Conservation (phyloP, 2,797 vertebrate species). For the Macropodus opercularis region DNA sequence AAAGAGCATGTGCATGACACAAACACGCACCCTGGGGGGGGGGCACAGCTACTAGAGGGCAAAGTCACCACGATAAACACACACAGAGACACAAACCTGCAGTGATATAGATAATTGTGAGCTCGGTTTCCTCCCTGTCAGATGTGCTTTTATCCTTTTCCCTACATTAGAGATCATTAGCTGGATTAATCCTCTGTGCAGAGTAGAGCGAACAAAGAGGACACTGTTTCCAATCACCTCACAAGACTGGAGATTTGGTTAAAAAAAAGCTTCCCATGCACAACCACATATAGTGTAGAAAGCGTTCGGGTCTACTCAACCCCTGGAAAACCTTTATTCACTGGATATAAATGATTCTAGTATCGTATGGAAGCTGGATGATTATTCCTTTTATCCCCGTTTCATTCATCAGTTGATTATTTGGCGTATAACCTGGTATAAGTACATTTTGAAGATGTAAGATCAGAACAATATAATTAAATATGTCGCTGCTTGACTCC, state of each 20-base stretch:
- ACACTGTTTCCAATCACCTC: conserved; percentile 76
- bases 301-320: neutral
- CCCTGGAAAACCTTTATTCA: neutral
- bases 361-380: too few relatives aligned
- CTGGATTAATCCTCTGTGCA: conserved; percentile 67
- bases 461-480: too few relatives aligned
- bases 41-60: conserved; percentile 23
- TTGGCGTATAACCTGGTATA: neutral
- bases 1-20: neutral
- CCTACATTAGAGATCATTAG: conserved; percentile 72
- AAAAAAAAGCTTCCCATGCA: conserved; percentile 33
- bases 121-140: conserved; percentile 34
- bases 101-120: conserved; percentile 24
- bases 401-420: neutral
- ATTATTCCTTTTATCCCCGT: neutral
- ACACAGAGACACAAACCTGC: neutral
- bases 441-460: too few relatives aligned
- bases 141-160: conserved; percentile 61
- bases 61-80: conserved; percentile 33
- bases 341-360: neutral
- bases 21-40: neutral
- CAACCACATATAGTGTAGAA: conserved; percentile 12
- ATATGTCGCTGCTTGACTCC: too few relatives aligned
- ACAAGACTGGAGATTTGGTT: conserved; percentile 72
- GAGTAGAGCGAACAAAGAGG: conserved; percentile 71